Evolutionary conservation across 1,140 invertebrate species (phyloP).

Genomic region (Doryteuthis pealeii): DNA sequence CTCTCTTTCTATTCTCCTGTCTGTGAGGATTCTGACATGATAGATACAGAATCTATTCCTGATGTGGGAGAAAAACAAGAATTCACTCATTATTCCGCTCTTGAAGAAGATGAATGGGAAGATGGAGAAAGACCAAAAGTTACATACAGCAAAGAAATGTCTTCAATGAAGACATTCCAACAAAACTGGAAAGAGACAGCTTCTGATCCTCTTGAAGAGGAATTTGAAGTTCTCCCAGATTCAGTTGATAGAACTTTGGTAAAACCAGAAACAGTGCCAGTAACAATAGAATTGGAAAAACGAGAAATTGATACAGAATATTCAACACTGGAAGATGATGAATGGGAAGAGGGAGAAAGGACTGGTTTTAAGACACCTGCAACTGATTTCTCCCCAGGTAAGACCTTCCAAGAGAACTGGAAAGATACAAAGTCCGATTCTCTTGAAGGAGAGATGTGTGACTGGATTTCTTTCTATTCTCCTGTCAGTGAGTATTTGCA

Average conservation of each 20-base stretch:
- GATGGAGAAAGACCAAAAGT: not conserved
- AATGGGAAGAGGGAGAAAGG: not conserved
- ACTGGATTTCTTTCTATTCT: too few species aligned
- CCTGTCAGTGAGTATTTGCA: too few species aligned
- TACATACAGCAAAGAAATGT: not conserved
- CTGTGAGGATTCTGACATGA: too few species aligned
- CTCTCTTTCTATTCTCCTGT: too few species aligned
- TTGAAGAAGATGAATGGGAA: not conserved
- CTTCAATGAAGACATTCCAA: not conserved
- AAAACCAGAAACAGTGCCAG: not conserved
- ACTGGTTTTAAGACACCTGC: not conserved
- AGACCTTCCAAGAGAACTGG: not conserved
- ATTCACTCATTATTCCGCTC: not conserved
- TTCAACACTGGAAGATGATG: not conserved
- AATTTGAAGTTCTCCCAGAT: not conserved
- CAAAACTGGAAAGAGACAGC: not conserved
- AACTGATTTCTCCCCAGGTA: not conserved
- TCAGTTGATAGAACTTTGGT: not conserved
- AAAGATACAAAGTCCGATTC: not conserved
- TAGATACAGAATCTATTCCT: too few species aligned
- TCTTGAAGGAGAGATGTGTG: not conserved
- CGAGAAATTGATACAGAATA: not conserved
- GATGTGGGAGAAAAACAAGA: not conserved
- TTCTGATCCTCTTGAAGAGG: not conserved
- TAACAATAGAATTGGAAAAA: not conserved